Conservation (phyloP, 2,888 invertebrate species). For the Elmis aenea region DNA sequence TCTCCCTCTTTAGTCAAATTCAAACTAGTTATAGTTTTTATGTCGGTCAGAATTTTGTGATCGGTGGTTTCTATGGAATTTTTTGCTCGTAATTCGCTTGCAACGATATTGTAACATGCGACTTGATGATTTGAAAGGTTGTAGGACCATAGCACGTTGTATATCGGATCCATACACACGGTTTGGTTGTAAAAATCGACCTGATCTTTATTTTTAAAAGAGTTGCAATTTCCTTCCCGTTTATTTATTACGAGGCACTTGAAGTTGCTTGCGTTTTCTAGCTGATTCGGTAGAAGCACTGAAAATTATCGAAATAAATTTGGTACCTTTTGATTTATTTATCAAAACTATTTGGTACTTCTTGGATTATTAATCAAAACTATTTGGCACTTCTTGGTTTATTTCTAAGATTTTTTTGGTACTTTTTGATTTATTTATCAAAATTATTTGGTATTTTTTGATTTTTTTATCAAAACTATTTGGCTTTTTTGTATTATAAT, state of each 20-base stretch:
- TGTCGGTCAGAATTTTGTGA: constrained; percentile 31
- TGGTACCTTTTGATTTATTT: too few species aligned
- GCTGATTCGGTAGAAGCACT: constrained; percentile 79
- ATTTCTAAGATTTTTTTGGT: too few species aligned
- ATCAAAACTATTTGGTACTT: too few species aligned
- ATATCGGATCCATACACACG: constrained; percentile 83
- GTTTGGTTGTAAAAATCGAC: constrained; percentile 76
- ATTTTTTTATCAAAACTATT: too few species aligned
- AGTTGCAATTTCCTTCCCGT: constrained; percentile 79
- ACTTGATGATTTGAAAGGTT: constrained; percentile 62
- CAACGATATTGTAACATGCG: constrained; percentile 78
- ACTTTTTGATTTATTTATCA: too few species aligned
- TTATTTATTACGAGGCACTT: constrained; percentile 88
- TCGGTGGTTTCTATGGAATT: constrained; percentile 36
- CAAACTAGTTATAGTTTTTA: constrained; percentile 22
- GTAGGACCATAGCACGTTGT: constrained; percentile 92
- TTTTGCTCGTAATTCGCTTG: constrained; percentile 60
- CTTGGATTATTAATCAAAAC: too few species aligned
- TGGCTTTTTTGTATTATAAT: too few species aligned
- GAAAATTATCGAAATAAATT: too few species aligned
- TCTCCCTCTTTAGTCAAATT: constrained; percentile 23
- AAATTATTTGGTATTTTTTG: too few species aligned
- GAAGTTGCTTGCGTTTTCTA: constrained; percentile 67
- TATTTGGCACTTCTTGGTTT: too few species aligned
- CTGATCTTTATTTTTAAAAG: constrained; percentile 78